Percentiles rank a stretch among this genome's conserved stretches.
Conservation (phyloP, 2,113 vertebrate species). For the Phylloscopus trochiloides region DNA sequence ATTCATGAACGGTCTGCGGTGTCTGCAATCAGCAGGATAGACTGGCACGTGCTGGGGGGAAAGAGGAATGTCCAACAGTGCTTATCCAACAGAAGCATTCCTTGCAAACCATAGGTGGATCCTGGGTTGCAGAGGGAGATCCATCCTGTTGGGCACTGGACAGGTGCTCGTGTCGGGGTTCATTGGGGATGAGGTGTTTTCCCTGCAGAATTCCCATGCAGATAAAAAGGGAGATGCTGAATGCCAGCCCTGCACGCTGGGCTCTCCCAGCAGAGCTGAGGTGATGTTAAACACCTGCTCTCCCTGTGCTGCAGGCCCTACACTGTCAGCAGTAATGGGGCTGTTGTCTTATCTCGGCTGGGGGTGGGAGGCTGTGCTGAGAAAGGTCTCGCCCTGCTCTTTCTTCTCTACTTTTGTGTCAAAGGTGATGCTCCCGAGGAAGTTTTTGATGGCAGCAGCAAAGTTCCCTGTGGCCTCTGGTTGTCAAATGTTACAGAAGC, state of each 20-base stretch:
- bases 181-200: rapidly evolving
- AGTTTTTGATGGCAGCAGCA: background rate
- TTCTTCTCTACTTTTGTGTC: background rate
- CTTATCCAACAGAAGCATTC: background rate
- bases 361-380: rapidly evolving
- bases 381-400: background rate
- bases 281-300: background rate
- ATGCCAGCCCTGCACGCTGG: rapidly evolving
- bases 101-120: rapidly evolving
- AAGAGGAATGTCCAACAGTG: rapidly evolving
- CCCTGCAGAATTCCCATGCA: background rate
- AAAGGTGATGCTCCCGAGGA: background rate
- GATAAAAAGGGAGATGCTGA: background rate
- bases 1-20: background rate
- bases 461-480: background rate
- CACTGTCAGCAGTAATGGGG: background rate
- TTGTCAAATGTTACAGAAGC: background rate
- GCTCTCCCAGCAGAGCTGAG: background rate
- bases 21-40: background rate
- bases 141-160: background rate
- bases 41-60: rapidly evolving
- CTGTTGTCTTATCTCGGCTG: background rate
- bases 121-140: rapidly evolving
- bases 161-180: background rate
- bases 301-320: rapidly evolving